Percentiles rank a stretch among this genome's conserved stretches.
These are phyloP conservation scores for Champsocephalus esox DNA, from an alignment of 2,797 vertebrate species.

Conservation along the genomic window DNA sequence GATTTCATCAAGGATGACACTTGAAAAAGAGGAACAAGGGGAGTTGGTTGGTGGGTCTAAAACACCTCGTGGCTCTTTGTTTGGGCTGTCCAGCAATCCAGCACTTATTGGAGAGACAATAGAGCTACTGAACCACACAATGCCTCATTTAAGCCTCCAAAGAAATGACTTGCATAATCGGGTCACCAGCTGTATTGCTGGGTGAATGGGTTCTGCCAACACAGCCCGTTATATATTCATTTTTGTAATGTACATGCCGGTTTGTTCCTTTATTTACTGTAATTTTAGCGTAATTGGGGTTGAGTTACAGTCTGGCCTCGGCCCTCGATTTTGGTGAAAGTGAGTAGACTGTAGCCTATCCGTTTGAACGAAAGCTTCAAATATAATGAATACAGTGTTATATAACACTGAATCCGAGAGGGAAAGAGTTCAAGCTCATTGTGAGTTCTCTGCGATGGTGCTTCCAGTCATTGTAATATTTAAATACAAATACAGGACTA, in stretches of 20 bases:
- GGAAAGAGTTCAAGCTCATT: neutral
- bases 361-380: rapidly evolving
- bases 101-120: slow-evolving; percentile 11
- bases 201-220: neutral
- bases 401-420: neutral
- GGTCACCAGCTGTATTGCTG: neutral
- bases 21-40: neutral
- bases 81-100: neutral
- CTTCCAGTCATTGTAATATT: neutral
- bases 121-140: slow-evolving; percentile 1
- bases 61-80: neutral
- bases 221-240: neutral
- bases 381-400: neutral
- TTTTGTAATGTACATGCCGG: too few relatives aligned
- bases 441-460: neutral
- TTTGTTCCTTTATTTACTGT: neutral
- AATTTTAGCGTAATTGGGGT: neutral
- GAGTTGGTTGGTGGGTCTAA: neutral
- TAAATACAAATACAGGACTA: neutral
- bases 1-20: slow-evolving; percentile 27
- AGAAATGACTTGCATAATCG: neutral
- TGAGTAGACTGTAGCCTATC: neutral
- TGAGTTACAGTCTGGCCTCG: slow-evolving; percentile 25
- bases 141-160: neutral
- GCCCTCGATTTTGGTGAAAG: neutral